Conservation (phyloP, 1,140 invertebrate species). For the Ooceraea biroi region DNA sequence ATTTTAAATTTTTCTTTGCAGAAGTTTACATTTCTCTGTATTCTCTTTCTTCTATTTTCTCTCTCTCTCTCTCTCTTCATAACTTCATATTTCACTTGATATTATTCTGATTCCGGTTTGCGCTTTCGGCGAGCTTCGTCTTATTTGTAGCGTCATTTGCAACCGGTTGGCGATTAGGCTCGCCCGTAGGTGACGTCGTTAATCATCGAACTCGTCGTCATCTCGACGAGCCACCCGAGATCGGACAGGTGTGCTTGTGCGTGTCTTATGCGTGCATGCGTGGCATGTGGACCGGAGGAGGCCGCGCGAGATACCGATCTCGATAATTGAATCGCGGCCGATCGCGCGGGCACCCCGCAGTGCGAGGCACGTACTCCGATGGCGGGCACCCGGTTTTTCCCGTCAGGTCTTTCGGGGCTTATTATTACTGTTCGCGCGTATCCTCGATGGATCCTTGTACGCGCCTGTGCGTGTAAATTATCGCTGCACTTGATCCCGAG, state of each 20-base stretch:
- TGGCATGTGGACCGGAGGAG: neutral
- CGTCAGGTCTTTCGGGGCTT: conserved; percentile 29
- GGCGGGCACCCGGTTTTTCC: conserved; percentile 25
- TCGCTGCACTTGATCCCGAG: neutral
- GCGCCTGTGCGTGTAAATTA: conserved; percentile 26
- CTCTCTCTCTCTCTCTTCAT: no score
- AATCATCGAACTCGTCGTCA: conserved; percentile 71
- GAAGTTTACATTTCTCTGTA: no score
- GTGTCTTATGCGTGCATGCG: conserved; percentile 17
- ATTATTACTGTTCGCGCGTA: conserved; percentile 26
- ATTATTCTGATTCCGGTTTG: conserved; percentile 28
- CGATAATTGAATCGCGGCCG: conserved; percentile 76
- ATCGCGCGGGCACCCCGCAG: conserved; percentile 69
- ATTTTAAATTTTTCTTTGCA: no score
- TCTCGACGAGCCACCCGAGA: conserved; percentile 49
- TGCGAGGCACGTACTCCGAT: conserved; percentile 47
- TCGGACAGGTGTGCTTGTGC: conserved; percentile 66
- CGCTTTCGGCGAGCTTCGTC: neutral
- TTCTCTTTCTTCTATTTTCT: no score
- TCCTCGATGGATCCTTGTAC: conserved; percentile 3
- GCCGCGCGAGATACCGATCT: conserved; percentile 69
- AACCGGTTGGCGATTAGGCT: conserved; percentile 63
- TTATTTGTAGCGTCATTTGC: conserved; percentile 64
- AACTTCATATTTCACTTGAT: neutral
- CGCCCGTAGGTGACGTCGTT: conserved; percentile 66